These are phyloP conservation scores for Apamea anceps DNA, from an alignment of 2,888 invertebrate species.

Conservation along the genomic window DNA sequence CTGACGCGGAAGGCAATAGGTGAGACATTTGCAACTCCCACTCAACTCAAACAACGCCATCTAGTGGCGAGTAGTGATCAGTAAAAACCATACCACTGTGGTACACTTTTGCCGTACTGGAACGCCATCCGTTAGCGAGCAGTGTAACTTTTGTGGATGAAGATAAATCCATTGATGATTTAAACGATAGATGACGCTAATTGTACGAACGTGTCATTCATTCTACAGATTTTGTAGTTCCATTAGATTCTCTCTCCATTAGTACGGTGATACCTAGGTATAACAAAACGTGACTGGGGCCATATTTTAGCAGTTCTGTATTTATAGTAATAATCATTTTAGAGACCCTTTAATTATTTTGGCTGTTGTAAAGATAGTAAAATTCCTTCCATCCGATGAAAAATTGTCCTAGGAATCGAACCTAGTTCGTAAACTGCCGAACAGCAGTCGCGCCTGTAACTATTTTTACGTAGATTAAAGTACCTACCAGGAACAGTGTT, in stretches of 20 bases:
- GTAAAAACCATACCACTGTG: background rate
- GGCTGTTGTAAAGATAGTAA: background rate
- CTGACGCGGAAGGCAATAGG: background rate
- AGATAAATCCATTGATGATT: background rate
- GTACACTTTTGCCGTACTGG: too few relatives aligned
- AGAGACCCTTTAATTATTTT: background rate
- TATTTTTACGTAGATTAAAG: background rate
- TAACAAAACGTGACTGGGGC: background rate
- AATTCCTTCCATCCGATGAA: background rate
- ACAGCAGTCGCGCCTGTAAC: background rate
- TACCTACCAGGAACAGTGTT: background rate
- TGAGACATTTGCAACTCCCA: background rate
- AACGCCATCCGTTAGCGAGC: background rate
- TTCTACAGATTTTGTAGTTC: background rate
- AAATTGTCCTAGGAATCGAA: background rate
- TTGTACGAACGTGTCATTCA: background rate
- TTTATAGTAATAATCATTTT: background rate
- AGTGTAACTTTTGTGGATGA: background rate
- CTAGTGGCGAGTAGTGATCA: constrained; percentile 10
- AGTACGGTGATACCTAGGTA: background rate
- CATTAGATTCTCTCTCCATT: background rate
- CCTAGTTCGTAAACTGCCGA: background rate
- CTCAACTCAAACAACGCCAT: constrained; percentile 2
- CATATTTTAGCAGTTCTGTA: background rate
- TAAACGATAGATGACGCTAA: constrained; percentile 21